These are phyloP conservation scores for Aspidiotus rigidus DNA, from an alignment of 2,888 invertebrate genomes.

Conservation along the genomic window DNA sequence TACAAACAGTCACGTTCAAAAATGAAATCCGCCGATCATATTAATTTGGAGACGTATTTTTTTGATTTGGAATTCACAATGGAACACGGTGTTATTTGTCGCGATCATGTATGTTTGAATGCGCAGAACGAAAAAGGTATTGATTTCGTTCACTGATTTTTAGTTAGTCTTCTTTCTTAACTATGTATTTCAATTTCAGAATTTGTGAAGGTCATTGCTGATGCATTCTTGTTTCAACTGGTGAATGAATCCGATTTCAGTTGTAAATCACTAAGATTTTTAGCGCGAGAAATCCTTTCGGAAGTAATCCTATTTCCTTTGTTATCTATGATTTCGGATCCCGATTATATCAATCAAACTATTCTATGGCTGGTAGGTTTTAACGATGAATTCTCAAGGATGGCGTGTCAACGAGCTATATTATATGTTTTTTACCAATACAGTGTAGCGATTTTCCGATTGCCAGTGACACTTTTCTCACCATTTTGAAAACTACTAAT, in stretches of 20 bases:
- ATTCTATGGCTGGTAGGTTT: conserved; percentile 74
- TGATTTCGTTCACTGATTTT: background rate
- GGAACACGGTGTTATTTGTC: conserved; percentile 67
- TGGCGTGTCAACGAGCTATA: conserved; percentile 7
- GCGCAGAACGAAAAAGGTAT: conserved; percentile 54
- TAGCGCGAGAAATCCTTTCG: conserved; percentile 66
- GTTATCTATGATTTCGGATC: conserved; percentile 67
- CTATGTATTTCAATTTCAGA: conserved; percentile 46
- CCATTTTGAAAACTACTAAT: conserved; percentile 68
- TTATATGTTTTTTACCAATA: conserved; percentile 38
- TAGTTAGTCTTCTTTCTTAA: background rate
- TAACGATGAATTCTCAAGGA: background rate
- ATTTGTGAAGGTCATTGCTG: conserved; percentile 70
- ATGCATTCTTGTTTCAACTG: conserved; percentile 71
- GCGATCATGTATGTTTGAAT: conserved; percentile 70
- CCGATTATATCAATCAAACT: conserved; percentile 83
- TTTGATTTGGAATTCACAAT: conserved; percentile 81
- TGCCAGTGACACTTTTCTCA: conserved; percentile 75
- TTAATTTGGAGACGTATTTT: conserved; percentile 62
- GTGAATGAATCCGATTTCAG: conserved; percentile 76
- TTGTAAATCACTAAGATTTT: conserved; percentile 67
- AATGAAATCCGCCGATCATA: conserved; percentile 40
- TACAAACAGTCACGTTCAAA: conserved; percentile 65
- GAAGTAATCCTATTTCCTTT: conserved; percentile 62
- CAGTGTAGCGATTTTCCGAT: conserved; percentile 70